A percentile compares a stretch with the other conserved stretches of the same genome.
Evolutionary conservation across 2,113 vertebrate genomes (phyloP).

Genomic region (Pteropus alecto): DNA sequence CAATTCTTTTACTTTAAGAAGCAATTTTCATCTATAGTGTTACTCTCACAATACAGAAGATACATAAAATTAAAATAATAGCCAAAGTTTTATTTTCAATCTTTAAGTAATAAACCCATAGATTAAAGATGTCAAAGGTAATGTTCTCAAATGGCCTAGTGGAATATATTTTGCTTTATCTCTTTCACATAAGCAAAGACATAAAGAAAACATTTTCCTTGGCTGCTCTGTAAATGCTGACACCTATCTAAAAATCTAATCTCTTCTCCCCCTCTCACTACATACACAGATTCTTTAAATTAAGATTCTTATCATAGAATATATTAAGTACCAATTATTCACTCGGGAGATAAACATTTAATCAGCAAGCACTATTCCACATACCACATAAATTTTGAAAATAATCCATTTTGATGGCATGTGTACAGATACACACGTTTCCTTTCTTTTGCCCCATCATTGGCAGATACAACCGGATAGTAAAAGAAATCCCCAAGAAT

Average conservation of each 20-base stretch:
- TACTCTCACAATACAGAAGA: not conserved
- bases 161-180: not conserved
- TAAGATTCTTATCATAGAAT: not conserved
- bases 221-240: not conserved
- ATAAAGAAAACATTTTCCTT: not conserved
- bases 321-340: not conserved
- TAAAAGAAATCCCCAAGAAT: not conserved
- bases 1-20: constrained; percentile 31
- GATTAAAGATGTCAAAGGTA: not conserved
- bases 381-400: not conserved
- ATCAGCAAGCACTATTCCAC: not conserved
- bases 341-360: not conserved
- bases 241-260: not conserved
- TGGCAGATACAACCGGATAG: not conserved
- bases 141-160: not conserved
- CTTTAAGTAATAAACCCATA: not conserved
- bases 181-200: constrained; percentile 5
- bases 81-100: constrained; percentile 27
- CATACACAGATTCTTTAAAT: not conserved
- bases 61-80: constrained; percentile 18
- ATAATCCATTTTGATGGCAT: not conserved
- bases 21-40: not conserved
- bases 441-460: not conserved
- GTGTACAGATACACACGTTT: not conserved
- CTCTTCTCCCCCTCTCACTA: not conserved